A percentile compares a stretch with the other conserved stretches of the same genome.
Evolutionary conservation across 2,888 invertebrate genomes (phyloP).

Genomic region (Linnaemya tessellans): DNA sequence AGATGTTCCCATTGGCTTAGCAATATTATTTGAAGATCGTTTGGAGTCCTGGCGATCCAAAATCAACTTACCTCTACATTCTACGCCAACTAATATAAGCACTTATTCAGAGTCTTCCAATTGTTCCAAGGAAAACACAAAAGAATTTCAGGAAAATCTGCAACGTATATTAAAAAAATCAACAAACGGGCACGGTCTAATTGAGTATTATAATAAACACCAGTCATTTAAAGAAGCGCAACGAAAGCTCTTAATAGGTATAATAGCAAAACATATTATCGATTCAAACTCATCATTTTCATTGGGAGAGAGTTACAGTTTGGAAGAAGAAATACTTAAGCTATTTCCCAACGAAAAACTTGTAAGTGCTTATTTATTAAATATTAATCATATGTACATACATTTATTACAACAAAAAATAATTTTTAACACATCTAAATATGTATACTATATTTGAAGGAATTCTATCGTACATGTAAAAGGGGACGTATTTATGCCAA

Average conservation of each 20-base stretch:
- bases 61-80: conserved; percentile 9
- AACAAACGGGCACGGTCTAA: background rate
- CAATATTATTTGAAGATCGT: conserved; percentile 31
- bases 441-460: background rate
- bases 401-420: background rate
- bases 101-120: background rate
- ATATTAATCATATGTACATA: background rate
- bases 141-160: background rate
- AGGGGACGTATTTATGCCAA: conserved; percentile 20
- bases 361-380: no score
- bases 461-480: conserved; percentile 5
- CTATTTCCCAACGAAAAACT: conserved; percentile 7
- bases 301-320: background rate
- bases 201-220: conserved; percentile 16
- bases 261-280: conserved; percentile 11
- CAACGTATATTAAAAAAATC: background rate
- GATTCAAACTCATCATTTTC: background rate
- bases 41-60: conserved; percentile 25
- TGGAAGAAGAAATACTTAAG: background rate
- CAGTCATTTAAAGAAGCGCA: conserved; percentile 18
- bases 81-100: background rate
- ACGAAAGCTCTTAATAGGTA: conserved; percentile 14
- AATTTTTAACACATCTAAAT: no score
- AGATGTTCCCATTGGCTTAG: conserved; percentile 30
- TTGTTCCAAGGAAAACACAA: background rate